Evolutionary conservation across 2,888 invertebrate genomes (phyloP).

Genomic region (Cenopis cana): DNA sequence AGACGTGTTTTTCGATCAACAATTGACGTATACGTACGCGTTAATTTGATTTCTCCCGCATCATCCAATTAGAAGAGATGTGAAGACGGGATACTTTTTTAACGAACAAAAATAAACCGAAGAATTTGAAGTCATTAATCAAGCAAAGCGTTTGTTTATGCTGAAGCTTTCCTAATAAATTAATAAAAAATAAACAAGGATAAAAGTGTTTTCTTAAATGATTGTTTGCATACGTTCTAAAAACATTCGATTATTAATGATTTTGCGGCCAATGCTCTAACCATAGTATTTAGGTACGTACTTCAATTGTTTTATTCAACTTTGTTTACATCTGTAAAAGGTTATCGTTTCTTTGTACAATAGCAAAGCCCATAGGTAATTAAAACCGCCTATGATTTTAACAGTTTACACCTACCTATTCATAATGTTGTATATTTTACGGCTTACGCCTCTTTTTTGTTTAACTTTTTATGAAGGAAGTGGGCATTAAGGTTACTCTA

Average conservation of each 20-base stretch:
- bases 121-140: slow-evolving; percentile 70
- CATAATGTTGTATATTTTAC: slow-evolving; percentile 52
- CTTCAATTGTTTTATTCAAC: not conserved
- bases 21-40: slow-evolving; percentile 43
- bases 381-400: slow-evolving; percentile 61
- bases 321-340: slow-evolving; percentile 44
- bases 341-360: slow-evolving; percentile 47
- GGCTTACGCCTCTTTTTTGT: slow-evolving; percentile 61
- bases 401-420: slow-evolving; percentile 53
- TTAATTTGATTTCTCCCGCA: slow-evolving; percentile 56
- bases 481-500: slow-evolving; percentile 73
- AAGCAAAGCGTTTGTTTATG: slow-evolving; percentile 61
- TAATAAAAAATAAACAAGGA: slow-evolving; percentile 65
- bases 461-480: slow-evolving; percentile 73
- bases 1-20: slow-evolving; percentile 35
- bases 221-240: slow-evolving; percentile 1
- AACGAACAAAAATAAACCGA: slow-evolving; percentile 60
- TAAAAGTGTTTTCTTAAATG: slow-evolving; percentile 9
- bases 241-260: not conserved
- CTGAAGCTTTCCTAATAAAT: slow-evolving; percentile 66
- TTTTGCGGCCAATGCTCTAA: not conserved
- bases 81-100: slow-evolving; percentile 54
- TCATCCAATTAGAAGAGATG: slow-evolving; percentile 68
- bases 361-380: slow-evolving; percentile 45
- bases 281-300: not conserved